These are phyloP conservation scores for Semnornis frantzii DNA, from an alignment of 2,113 vertebrate genomes.

Conservation along the genomic window DNA sequence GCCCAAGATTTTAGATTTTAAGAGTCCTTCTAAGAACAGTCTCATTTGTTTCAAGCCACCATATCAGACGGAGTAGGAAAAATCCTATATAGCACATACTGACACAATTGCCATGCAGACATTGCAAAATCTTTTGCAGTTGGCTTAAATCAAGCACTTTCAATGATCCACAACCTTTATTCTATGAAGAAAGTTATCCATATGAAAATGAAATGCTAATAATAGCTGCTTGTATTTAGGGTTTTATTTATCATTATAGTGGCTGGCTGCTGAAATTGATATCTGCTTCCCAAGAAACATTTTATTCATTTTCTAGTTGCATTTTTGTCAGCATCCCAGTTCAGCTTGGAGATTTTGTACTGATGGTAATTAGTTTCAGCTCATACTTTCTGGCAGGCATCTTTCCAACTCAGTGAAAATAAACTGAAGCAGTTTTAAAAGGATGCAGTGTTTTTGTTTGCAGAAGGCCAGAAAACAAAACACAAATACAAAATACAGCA, in stretches of 20 bases:
- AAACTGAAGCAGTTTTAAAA: slow-evolving; percentile 35
- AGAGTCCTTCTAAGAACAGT: not conserved
- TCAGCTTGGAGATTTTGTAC: slow-evolving; percentile 60
- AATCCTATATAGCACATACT: not conserved
- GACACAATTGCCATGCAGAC: not conserved
- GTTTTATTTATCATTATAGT: slow-evolving; percentile 40
- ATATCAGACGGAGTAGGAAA: not conserved
- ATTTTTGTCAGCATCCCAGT: slow-evolving; percentile 70
- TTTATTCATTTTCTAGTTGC: slow-evolving; percentile 73
- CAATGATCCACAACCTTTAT: slow-evolving; percentile 35
- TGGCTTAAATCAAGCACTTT: slow-evolving; percentile 40
- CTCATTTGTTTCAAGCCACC: not conserved
- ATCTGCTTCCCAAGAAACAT: slow-evolving; percentile 53
- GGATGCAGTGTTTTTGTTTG: not conserved
- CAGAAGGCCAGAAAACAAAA: not conserved
- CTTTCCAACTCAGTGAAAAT: slow-evolving; percentile 32
- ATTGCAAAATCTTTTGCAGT: not conserved
- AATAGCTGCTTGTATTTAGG: slow-evolving; percentile 42
- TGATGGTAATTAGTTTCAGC: slow-evolving; percentile 71
- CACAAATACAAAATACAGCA: not conserved
- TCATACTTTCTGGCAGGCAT: slow-evolving; percentile 56
- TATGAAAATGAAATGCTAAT: slow-evolving; percentile 52
- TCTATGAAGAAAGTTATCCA: slow-evolving; percentile 18
- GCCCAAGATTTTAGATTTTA: not conserved
- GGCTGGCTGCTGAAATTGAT: not conserved